phyloP scores from a whole-genome alignment of 2,113 vertebrate species.

The Cisticola juncidis region DNA sequence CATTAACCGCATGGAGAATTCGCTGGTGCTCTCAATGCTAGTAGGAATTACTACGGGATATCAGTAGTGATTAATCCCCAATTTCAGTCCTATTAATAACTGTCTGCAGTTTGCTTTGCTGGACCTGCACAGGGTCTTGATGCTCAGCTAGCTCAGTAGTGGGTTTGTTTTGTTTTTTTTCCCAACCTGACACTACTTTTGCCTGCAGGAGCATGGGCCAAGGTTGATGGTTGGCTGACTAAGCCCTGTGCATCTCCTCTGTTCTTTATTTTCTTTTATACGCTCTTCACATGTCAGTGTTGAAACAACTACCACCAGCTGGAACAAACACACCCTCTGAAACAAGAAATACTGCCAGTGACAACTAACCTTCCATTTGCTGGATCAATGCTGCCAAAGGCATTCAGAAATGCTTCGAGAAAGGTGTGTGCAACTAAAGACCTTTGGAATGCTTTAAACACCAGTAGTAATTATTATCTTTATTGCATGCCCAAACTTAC shows the following conservation, averaged over 20 bases:
- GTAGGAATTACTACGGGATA: background rate
- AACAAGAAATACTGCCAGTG: background rate
- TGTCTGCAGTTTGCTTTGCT: background rate
- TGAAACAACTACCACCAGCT: background rate
- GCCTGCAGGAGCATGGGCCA: background rate
- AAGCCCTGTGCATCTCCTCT: background rate
- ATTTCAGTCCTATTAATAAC: background rate
- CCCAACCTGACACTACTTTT: background rate
- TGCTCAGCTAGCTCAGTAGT: background rate
- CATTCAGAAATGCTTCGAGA: background rate
- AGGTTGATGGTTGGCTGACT: background rate
- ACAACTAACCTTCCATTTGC: background rate
- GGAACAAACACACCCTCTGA: background rate
- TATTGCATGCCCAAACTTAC: background rate
- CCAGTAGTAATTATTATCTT: background rate
- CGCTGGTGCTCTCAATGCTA: background rate
- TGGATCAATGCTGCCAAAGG: background rate
- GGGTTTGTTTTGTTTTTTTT: background rate
- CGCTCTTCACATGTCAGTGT: background rate
- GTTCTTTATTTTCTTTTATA: background rate
- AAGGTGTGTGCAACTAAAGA: background rate
- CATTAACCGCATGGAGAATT: background rate
- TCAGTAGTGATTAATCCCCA: background rate
- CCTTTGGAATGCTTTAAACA: background rate
- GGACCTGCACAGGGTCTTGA: background rate